phyloP scores from a whole-genome alignment of 2,797 vertebrate species.

The Anisognathus igniventris region DNA sequence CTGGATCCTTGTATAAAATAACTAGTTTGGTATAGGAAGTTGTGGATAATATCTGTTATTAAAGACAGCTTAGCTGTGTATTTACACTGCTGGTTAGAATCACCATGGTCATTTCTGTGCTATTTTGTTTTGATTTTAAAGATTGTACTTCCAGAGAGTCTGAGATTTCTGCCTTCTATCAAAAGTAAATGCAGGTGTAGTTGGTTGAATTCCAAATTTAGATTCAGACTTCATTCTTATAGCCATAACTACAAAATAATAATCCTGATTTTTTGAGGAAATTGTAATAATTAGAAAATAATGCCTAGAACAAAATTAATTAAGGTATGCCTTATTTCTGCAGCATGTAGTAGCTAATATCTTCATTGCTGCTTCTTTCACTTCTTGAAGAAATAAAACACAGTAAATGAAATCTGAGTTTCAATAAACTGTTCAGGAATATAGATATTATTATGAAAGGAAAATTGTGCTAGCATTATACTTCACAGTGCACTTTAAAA shows the following conservation, averaged over 20 bases:
- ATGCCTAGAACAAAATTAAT: background rate
- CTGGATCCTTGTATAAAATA: background rate
- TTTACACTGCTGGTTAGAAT: background rate
- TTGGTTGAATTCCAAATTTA: background rate
- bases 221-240: background rate
- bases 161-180: background rate
- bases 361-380: background rate
- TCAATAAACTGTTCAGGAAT: background rate
- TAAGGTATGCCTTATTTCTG: background rate
- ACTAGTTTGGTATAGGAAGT: background rate
- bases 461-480: background rate
- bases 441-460: background rate
- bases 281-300: background rate
- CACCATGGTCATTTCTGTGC: background rate
- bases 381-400: background rate
- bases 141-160: background rate
- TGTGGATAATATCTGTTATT: background rate
- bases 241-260: background rate
- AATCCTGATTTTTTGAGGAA: background rate
- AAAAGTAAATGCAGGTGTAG: background rate
- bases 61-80: background rate
- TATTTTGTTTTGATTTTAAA: conserved; percentile 14
- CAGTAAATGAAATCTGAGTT: background rate
- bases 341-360: background rate
- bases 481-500: background rate